phyloP scores from a whole-genome alignment of 2,888 invertebrate genomes.

The Stramonita haemastoma region DNA sequence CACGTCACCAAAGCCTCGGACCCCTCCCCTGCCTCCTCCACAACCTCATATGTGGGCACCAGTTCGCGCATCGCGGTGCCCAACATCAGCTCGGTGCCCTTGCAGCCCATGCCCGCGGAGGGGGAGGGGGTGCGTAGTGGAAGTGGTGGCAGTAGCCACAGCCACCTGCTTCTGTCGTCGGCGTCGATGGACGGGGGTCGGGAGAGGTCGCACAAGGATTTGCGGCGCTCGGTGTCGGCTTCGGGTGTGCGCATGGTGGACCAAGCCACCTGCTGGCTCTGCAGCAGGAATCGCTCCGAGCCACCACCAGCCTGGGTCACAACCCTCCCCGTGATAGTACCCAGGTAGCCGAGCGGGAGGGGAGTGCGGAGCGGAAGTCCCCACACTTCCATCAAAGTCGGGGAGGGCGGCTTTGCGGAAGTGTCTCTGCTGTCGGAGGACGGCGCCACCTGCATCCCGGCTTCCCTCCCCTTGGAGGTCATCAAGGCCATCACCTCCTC shows the following conservation, averaged over 20 bases:
- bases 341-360: not conserved
- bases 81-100: conserved; percentile 50
- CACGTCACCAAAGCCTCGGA: conserved; percentile 23
- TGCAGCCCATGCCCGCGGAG: conserved; percentile 52
- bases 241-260: conserved; percentile 29
- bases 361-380: not conserved
- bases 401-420: conserved; percentile 10
- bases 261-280: conserved; percentile 5
- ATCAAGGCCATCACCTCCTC: conserved; percentile 40
- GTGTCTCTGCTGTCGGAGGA: conserved; percentile 33
- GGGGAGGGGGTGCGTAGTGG: conserved; percentile 37
- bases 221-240: conserved; percentile 36
- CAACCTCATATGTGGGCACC: not conserved
- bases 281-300: not conserved
- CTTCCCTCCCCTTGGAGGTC: conserved; percentile 47
- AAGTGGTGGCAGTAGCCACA: too few species aligned
- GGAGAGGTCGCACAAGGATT: conserved; percentile 22
- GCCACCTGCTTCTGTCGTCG: conserved; percentile 5
- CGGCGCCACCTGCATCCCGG: conserved; percentile 30
- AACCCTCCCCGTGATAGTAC: not conserved
- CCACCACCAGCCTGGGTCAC: too few species aligned
- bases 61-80: conserved; percentile 47
- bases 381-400: not conserved
- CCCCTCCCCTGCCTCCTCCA: not conserved
- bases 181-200: conserved; percentile 32